Evolutionary conservation across 2,888 invertebrate species (phyloP), one percentile per base, ranked within the genome.

Genomic region (Didymodactylos carnosus): DNA sequence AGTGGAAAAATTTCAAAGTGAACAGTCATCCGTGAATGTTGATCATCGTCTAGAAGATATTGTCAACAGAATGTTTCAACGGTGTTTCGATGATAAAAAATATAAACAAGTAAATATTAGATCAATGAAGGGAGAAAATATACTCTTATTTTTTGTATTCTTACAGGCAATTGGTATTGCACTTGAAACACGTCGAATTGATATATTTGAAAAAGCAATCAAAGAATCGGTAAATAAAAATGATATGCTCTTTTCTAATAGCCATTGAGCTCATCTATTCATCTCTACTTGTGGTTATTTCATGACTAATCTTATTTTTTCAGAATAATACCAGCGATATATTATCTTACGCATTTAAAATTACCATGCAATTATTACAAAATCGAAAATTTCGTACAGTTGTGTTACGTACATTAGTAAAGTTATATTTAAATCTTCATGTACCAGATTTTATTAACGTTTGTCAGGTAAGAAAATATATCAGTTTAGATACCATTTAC

Each of bases 371-470:
- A 75, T 87, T 95, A 7, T 91, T 97, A 43, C 93, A 94, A 81
- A 94, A 94, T 83, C 88, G 92, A 73, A 90, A 90, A 35, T 97
- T 95, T 83, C 88, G 97, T 19, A 91, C 92, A 83, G 89, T 89
- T 76, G 92, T 97, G 13, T 86, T 98, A 49, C 88, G 91, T 39
- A 89, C 91, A 25, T 86, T 98, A 73, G 94, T 97, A 10, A 89
- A 88, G 72, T 86, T 98, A 2, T 98, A 97, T 83, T 87, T 91
- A 78, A 90, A 90, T 74, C 86, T 95, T 49, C 88, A 89, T 35
- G 89, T 91, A 39, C 94, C 97, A 0, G 97, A 98, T 83, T 97
- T 94, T 83, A 94, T 98, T 25, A 95, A 92, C 83, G 94, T 98
- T 90, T 94, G 94, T 80, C 74, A 74, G 29, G 62, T 62, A 35